These are phyloP conservation scores for Chlamydotis undulata DNA, from an alignment of 2,113 vertebrate genomes.

Conservation along the genomic window DNA sequence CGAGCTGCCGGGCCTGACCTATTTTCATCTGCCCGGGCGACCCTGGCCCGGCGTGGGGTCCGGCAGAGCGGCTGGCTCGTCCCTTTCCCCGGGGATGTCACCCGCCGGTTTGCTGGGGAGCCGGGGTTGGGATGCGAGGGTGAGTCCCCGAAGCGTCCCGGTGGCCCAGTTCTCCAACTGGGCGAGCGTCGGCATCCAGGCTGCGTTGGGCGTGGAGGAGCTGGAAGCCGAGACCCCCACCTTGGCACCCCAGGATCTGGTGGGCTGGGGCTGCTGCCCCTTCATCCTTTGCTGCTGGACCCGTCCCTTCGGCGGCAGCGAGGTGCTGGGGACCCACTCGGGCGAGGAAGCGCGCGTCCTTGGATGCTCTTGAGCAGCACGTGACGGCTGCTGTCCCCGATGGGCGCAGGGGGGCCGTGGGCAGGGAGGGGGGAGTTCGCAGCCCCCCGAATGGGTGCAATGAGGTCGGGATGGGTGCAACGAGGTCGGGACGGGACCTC, in stretches of 20 bases:
- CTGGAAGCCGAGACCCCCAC: background rate
- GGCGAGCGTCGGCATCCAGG: background rate
- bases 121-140: rapidly evolving
- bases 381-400: background rate
- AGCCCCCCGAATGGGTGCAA: background rate
- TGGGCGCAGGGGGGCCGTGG: background rate
- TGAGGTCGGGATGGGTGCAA: background rate
- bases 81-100: background rate
- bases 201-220: background rate
- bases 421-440: background rate
- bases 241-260: background rate
- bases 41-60: background rate
- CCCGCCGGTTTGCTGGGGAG: background rate
- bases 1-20: conserved; percentile 70
- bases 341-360: background rate
- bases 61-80: background rate
- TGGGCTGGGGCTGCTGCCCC: background rate
- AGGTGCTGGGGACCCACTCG: background rate
- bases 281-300: background rate
- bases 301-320: rapidly evolving
- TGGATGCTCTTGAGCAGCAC: conserved; percentile 62
- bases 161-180: background rate
- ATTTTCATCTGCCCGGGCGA: conserved; percentile 58
- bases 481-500: background rate
- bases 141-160: background rate